Percentiles rank a stretch among this genome's conserved stretches.
Conservation (phyloP, 2,113 vertebrate species). For the Rhegmatorhina hoffmannsi region DNA sequence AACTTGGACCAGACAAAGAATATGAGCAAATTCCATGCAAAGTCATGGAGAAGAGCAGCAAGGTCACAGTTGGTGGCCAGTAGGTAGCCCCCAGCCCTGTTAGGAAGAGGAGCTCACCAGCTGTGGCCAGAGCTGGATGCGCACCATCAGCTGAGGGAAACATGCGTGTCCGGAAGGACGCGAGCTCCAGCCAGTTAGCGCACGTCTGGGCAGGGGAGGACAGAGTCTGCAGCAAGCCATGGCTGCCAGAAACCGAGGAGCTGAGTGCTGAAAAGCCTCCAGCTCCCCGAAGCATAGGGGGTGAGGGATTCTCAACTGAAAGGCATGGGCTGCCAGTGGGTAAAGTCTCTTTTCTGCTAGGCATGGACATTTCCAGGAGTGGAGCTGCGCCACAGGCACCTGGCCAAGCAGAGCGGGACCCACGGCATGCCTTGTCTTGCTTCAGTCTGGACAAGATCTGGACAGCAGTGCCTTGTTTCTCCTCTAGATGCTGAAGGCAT, state of each 20-base stretch:
- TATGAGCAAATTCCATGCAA: neutral
- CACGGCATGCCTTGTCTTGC: accelerated
- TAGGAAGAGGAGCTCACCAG: neutral
- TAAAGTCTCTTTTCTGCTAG: neutral
- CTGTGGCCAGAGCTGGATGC: neutral
- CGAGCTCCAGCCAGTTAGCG: neutral
- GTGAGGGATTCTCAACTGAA: neutral
- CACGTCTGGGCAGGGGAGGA: neutral
- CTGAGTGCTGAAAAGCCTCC: neutral
- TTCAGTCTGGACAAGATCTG: neutral
- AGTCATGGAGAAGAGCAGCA: neutral
- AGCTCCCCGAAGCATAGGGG: accelerated
- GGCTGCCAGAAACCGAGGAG: neutral
- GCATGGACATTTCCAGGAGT: neutral
- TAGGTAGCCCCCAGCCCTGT: neutral
- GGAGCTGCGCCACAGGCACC: accelerated
- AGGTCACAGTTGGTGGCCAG: neutral
- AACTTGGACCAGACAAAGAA: neutral
- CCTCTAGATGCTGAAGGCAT: neutral
- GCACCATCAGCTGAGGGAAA: neutral
- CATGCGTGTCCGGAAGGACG: neutral
- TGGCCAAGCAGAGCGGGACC: neutral
- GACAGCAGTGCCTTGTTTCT: neutral
- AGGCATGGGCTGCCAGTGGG: neutral
- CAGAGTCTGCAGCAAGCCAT: neutral